These are phyloP conservation scores for Erynnis tages DNA, from an alignment of 2,888 invertebrate genomes.

Conservation along the genomic window DNA sequence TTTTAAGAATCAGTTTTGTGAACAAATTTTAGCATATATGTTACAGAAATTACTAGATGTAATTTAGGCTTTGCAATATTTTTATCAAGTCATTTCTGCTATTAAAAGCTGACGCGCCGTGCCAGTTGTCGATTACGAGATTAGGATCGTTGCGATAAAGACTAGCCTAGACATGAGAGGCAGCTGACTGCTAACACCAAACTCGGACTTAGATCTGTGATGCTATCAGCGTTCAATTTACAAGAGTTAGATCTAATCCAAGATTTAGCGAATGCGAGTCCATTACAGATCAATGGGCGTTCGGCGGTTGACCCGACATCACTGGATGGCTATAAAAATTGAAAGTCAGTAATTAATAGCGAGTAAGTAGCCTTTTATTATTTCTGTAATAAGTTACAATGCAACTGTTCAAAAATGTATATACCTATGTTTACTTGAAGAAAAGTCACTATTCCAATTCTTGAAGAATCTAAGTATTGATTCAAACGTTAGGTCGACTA, in stretches of 20 bases:
- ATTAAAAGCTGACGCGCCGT: conserved; percentile 15
- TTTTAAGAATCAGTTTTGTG: neutral
- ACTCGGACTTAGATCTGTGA: conserved; percentile 16
- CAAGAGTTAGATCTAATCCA: conserved; percentile 24
- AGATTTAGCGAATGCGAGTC: conserved; percentile 12
- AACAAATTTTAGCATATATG: too few relatives aligned
- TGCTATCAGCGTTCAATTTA: conserved; percentile 24
- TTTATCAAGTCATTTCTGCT: conserved; percentile 11
- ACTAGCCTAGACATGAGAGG: conserved; percentile 19
- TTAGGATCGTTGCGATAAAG: conserved; percentile 19
- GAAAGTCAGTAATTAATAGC: too few relatives aligned
- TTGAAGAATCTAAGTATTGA: too few relatives aligned
- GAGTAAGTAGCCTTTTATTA: too few relatives aligned
- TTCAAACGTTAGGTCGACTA: too few relatives aligned
- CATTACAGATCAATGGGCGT: conserved; percentile 15
- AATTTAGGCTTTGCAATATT: too few relatives aligned
- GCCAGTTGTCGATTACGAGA: conserved; percentile 24
- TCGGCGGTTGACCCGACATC: conserved; percentile 16
- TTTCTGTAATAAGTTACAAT: too few relatives aligned
- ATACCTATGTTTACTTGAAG: too few relatives aligned
- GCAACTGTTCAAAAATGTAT: too few relatives aligned
- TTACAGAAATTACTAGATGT: too few relatives aligned
- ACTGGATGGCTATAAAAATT: too few relatives aligned
- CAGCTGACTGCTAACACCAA: conserved; percentile 27
- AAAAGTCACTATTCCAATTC: too few relatives aligned